A percentile compares a stretch with the other conserved stretches of the same genome.
Evolutionary conservation across 2,113 vertebrate species (phyloP).

Genomic region (Dasyurus viverrinus): DNA sequence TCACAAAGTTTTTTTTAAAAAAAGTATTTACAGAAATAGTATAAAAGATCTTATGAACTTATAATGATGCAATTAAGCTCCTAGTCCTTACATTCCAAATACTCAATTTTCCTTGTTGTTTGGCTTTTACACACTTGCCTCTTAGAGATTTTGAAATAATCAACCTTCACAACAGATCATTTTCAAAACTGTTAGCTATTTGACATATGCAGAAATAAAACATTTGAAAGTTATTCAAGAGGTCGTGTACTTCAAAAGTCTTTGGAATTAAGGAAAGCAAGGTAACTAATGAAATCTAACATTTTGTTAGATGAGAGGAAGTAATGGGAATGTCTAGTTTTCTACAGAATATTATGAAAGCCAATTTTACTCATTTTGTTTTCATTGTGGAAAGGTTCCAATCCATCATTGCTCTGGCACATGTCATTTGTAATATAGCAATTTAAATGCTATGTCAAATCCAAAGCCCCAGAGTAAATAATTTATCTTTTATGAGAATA

Average conservation of each 20-base stretch:
- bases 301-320: slow-evolving; percentile 37
- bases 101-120: slow-evolving; percentile 58
- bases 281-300: slow-evolving; percentile 68
- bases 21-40: slow-evolving; percentile 83
- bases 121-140: slow-evolving; percentile 65
- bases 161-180: slow-evolving; percentile 69
- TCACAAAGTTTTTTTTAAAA: slow-evolving; percentile 70
- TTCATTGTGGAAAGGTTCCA: slow-evolving; percentile 60
- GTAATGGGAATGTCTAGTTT: slow-evolving; percentile 49
- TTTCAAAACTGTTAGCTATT: slow-evolving; percentile 64
- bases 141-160: slow-evolving; percentile 67
- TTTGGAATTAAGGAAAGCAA: slow-evolving; percentile 72
- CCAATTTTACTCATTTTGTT: slow-evolving; percentile 72
- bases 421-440: slow-evolving; percentile 72
- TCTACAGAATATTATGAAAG: slow-evolving; percentile 54
- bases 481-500: slow-evolving; percentile 70
- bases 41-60: slow-evolving; percentile 77
- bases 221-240: slow-evolving; percentile 68
- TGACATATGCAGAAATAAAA: slow-evolving; percentile 61
- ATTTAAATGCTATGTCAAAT: slow-evolving; percentile 77
- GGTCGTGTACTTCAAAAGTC: slow-evolving; percentile 64
- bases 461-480: slow-evolving; percentile 70
- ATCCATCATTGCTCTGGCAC: slow-evolving; percentile 75
- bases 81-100: slow-evolving; percentile 76
- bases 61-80: slow-evolving; percentile 64